Evolutionary conservation across 2,888 invertebrate species (phyloP), one percentile per base, ranked within the genome.

Genomic region (Parelbella ahira): DNA sequence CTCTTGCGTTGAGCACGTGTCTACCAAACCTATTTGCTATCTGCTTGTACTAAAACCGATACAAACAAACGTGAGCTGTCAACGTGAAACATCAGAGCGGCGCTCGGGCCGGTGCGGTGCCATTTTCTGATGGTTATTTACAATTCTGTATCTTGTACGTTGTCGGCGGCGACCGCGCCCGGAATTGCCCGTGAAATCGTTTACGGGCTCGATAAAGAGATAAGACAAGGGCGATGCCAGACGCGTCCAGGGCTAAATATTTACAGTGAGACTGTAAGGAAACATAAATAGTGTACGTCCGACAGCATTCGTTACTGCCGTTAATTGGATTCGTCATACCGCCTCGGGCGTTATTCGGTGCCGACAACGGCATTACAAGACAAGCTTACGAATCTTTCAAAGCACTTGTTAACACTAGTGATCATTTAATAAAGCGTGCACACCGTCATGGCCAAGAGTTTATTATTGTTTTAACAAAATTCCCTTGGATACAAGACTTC

Each of bases 271-370:
- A 74, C 73, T n/a, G n/a, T 77, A 62, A 67, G 82, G 77, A 79
- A 81, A 83, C 78, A 77, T 83, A 86, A 84, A 86, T 82, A 84
- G 76, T 70, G 61, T 53, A 60, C 67, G 68, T 61, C 70, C 63
- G 77, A 78, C 80, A 70, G 72, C 60, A 71, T 73, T 78, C 75
- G 72, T 81, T 79, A 75, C 73, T 74, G 66, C 56, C 74, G 72
- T 75, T 82, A 78, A 84, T 86, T 83, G 77, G 78, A 75, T 76
- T 75, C 74, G 74, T 80, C 78, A 79, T 79, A 65, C 59, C 47
- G 71, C 77, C 71, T 45, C 63, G 50, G 62, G 69, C 66, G 52
- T 60, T 57, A 51, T 38, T 50, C 51, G 30, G 53, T 42, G 47
- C 47, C 51, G 11, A 18, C 25, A 19, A 18, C 15, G 15, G 4